Evolutionary conservation across 2,888 invertebrate genomes (phyloP), one percentile per base, ranked within the genome.

Genomic region (Pyrocoelia pectoralis): DNA sequence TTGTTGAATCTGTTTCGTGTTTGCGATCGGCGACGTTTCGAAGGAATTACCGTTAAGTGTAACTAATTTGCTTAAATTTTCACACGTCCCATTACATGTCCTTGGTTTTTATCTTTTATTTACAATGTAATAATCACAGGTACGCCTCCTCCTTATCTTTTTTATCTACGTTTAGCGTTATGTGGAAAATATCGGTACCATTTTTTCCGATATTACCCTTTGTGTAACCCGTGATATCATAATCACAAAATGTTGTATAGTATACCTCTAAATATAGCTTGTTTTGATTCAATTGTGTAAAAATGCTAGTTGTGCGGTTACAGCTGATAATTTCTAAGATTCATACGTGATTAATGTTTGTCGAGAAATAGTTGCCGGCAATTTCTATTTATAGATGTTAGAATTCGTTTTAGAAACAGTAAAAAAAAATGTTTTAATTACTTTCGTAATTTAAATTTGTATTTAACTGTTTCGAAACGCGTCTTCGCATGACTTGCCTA

Each of bases 361-460:
- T 24, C 6, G 17, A 46, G 18, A n/a, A 33, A 8, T n/a, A 4
- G 9, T n/a, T n/a, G n/a, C n/a, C 2, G 9, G 33, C 33, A n/a
- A 33, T 33, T 10, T 33, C 33, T 33, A 33, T 33, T 33, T 33
- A 33, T 33, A 33, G 33, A 33, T 6, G 24, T 33, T 33, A 33
- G 8, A n/a, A 24, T 3, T 8, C 8, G 24, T 8, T 3, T 24
- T 24, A n/a, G 2, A 33, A 6, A 33, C n/a, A n/a, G 8, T 6
- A n/a, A 33, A 33, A n/a, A 33, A 33, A 33, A 33, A 33, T n/a
- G 33, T 33, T n/a, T 33, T 33, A 33, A 33, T 33, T 33, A 33
- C n/a, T n/a, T n/a, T 33, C 8, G 9, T 33, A 33, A 4, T 33
- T 33, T 3, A n/a, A n/a, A 33, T 33, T 33, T n/a, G 33, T 33